These are phyloP conservation scores for Microtus montanus DNA, from an alignment of 2,113 vertebrate species.

Conservation along the genomic window DNA sequence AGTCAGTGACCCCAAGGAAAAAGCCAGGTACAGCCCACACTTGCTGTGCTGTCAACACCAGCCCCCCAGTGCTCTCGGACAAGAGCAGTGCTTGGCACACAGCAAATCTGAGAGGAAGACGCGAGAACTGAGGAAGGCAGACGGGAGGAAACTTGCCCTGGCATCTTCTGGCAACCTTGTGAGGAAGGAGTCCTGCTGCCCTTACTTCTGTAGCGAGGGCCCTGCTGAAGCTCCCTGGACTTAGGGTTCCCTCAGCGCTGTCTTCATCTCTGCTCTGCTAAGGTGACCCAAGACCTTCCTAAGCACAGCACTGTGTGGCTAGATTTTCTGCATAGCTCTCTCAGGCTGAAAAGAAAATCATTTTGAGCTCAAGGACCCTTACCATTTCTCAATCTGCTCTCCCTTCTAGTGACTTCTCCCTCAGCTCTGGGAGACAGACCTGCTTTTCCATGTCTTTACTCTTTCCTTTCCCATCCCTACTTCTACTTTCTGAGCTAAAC, in stretches of 20 bases:
- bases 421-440: neutral
- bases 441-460: neutral
- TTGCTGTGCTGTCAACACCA: neutral
- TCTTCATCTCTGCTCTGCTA: neutral
- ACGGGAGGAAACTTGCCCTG: neutral
- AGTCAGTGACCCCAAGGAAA: neutral
- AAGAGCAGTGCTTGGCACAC: neutral
- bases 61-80: rapidly evolving
- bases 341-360: neutral
- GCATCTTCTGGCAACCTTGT: neutral
- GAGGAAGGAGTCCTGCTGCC: neutral
- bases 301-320: neutral
- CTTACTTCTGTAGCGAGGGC: neutral
- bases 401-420: neutral
- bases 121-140: neutral
- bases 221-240: neutral
- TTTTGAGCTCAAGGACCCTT: neutral
- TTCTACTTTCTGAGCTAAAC: neutral
- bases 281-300: neutral
- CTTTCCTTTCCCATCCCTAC: neutral
- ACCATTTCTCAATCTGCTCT: neutral
- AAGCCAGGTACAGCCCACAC: neutral
- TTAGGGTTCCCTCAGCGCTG: too few species aligned
- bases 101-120: neutral
- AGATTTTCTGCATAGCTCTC: neutral